Evolutionary conservation across 2,888 invertebrate genomes (phyloP), one percentile per base, ranked within the genome.

Genomic region (Ichneumoninae sp.): DNA sequence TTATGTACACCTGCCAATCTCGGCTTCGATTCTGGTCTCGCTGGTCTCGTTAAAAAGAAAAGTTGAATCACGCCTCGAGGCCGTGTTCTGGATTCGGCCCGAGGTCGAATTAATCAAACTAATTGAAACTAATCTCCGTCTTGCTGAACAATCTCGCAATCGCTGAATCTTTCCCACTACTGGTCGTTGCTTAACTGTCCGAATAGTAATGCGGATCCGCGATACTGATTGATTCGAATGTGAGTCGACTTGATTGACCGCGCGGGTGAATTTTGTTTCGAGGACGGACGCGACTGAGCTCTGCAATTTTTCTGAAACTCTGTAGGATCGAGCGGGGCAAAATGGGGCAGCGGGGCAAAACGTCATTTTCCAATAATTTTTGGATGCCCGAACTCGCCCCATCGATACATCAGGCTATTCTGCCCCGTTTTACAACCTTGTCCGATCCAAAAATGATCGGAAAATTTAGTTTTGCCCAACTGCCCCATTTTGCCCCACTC

Each of bases 91-190:
- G 78, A 66, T 85, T 78, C 81, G 54, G 44, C 26, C 50, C 81
- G 84, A 85, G 84, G 84, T 81, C 81, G 54, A 50, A 85, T 81
- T 70, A 78, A 81, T 85, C 63, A 60, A 65, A 75, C 70, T 85
- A 81, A 85, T 85, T 81, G 81, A 71, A 81, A 74, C 65, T 81
- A 70, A 81, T 85, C 57, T 57, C 44, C 57, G 74, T 40, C 50
- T 30, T 50, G 57, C 60, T 57, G 77, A 78, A 78, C 65, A 74
- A 74, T 81, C 78, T 75, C 65, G 65, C 68, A 47, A 70, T 70
- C 75, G 70, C 65, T 74, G 44, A 78, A 81, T 40, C 70, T 44
- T 66, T 52, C 63, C 19, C 33, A n/a, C 36, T 19, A 69, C 74
- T 44, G 40, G 7, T 33, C n/a, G 50, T 47, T 57, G 1, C 8